Evolutionary conservation across 2,797 vertebrate species (phyloP), one percentile per base, ranked within the genome.

Genomic region (Pantherophis vulpinus): DNA sequence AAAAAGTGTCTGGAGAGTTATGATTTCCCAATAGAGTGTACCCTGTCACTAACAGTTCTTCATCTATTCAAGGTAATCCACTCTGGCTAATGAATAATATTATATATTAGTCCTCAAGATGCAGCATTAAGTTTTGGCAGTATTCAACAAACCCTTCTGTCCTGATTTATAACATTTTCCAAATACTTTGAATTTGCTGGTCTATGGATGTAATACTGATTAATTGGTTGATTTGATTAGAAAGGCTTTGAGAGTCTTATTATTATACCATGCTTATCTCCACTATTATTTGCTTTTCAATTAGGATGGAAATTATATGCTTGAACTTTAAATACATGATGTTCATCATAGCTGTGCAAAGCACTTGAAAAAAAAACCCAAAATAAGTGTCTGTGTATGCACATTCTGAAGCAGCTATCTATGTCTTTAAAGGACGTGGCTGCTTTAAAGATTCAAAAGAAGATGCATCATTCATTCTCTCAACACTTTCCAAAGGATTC

Each of bases 41-140:
- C 37, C 18, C 37, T 70, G 66, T 32, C 66, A 70, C 66, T 79
- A 59, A 58, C 11, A 90, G 5, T 42, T 70, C 20, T 90, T 92
- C 10, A 70, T 37, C 27, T 70, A 13, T 87, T 92, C 55, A 87
- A 94, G 32, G 9, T 90, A 42, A 32, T 61, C 70, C 25, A 74
- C 16, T 42, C 42, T 87, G 37, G 51, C 18, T 51, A 93, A 4
- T 0, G 0, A 94, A 93, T 0, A 87, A 27, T 18, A 91, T 89
- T 92, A 90, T 95, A 95, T 92, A 4, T 86, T 86, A 94, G 27
- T 86, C 59, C 20, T 25, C 29, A 55, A 91, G n/a, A 47, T 86
- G n/a, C 42, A 89, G 32, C 55, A 89, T 83, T 89, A 93, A 59
- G 54, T 90, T 56, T 18, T 32, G 47, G 86, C 54, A 16, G n/a